Evolutionary conservation across 2,113 vertebrate genomes (phyloP).

Genomic region (Microtus richardsoni): DNA sequence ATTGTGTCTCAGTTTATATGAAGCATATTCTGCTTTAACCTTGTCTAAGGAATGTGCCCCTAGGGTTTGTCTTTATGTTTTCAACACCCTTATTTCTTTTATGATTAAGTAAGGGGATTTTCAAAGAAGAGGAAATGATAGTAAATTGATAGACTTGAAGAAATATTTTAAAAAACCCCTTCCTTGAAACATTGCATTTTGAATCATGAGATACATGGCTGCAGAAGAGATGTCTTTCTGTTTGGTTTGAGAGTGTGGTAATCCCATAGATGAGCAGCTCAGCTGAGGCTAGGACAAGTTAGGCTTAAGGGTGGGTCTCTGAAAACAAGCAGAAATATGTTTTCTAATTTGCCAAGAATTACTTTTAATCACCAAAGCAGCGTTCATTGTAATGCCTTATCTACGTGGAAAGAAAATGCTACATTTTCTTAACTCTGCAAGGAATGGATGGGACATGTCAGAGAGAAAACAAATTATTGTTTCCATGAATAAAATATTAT

Average conservation of each 20-base stretch:
- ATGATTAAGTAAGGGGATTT: background rate
- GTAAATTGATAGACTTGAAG: conserved; percentile 9
- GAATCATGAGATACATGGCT: background rate
- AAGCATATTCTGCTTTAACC: background rate
- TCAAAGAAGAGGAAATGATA: background rate
- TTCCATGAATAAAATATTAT: conserved; percentile 2
- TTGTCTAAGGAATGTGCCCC: rapidly evolving
- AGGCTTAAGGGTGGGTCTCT: background rate
- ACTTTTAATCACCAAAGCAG: background rate
- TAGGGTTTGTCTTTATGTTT: background rate
- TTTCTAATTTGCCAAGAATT: conserved; percentile 32
- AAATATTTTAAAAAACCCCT: background rate
- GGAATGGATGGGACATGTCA: background rate
- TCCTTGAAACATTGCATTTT: conserved; percentile 8
- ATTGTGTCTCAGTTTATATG: background rate
- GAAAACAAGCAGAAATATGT: background rate
- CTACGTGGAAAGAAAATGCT: conserved; percentile 33
- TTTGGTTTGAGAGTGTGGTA: background rate
- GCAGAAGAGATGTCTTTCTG: background rate
- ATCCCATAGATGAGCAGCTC: background rate
- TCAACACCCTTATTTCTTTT: background rate
- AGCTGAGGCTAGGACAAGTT: background rate
- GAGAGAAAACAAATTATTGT: background rate
- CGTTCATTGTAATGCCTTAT: background rate
- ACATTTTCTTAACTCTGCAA: background rate